A percentile compares a stretch with the other conserved stretches of the same genome.
phyloP scores from a whole-genome alignment of 2,113 vertebrate species.

The Scytalopus superciliaris region DNA sequence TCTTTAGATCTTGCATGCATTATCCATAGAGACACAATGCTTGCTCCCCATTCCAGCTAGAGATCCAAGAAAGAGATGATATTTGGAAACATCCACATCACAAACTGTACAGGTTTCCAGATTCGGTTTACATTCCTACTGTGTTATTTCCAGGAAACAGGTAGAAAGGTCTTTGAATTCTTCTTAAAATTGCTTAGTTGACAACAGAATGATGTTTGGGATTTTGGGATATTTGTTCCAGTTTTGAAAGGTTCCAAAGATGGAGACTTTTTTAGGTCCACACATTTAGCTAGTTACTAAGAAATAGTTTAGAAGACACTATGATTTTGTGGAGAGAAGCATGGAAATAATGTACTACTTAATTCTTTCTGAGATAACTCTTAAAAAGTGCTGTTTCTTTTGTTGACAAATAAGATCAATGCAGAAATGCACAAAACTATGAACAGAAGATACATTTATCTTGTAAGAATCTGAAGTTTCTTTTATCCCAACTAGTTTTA shows the following conservation, averaged over 20 bases:
- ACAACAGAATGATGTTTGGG: not conserved
- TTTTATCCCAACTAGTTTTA: not conserved
- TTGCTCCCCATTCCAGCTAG: not conserved
- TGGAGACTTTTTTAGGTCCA: not conserved
- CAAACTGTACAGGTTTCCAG: not conserved
- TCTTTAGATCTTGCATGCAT: not conserved
- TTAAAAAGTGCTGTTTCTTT: not conserved
- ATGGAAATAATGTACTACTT: not conserved
- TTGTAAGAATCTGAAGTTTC: not conserved
- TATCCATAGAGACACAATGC: not conserved
- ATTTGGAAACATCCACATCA: not conserved
- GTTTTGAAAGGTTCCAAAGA: conserved; percentile 8
- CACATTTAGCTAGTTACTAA: not conserved
- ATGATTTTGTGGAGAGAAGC: not conserved
- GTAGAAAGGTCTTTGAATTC: not conserved
- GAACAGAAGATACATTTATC: not conserved
- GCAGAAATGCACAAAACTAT: not conserved
- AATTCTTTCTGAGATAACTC: not conserved
- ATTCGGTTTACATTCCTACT: not conserved
- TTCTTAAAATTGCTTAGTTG: not conserved
- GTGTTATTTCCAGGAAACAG: not conserved
- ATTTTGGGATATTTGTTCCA: not conserved
- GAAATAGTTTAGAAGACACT: not conserved
- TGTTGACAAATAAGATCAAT: not conserved
- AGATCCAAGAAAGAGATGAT: not conserved